phyloP scores from a whole-genome alignment of 2,888 invertebrate species.

The Iselma pallidipennis region DNA sequence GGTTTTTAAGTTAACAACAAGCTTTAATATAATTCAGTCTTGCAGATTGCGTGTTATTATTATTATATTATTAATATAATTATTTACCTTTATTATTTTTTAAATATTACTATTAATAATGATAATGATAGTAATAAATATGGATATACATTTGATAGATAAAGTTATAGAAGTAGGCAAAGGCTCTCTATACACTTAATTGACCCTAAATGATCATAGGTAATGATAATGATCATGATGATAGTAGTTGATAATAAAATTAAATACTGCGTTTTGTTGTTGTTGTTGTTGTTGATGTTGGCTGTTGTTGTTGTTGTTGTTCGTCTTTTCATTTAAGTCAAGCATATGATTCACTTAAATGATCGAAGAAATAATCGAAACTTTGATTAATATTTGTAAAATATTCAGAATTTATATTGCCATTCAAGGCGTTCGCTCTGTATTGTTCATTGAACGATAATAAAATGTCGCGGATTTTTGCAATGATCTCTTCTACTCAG shows the following conservation, averaged over 20 bases:
- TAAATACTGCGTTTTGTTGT: too few species aligned
- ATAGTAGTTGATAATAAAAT: not conserved
- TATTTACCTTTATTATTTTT: too few species aligned
- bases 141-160: constrained; percentile 19
- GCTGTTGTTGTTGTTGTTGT: constrained; percentile 2
- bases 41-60: constrained; percentile 35
- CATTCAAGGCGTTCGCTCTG: constrained; percentile 57
- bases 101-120: too few species aligned
- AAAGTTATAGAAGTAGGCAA: constrained; percentile 22
- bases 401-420: constrained; percentile 51
- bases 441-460: constrained; percentile 74
- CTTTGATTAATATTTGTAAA: constrained; percentile 59
- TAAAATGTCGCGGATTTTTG: constrained; percentile 79
- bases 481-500: constrained; percentile 88
- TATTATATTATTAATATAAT: constrained; percentile 36
- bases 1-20: constrained; percentile 22
- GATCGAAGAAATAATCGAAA: constrained; percentile 67
- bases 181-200: constrained; percentile 34
- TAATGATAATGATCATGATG: not conserved
- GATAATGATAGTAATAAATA: too few species aligned
- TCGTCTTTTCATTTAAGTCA: constrained; percentile 58
- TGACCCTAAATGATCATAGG: constrained; percentile 31
- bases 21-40: constrained; percentile 40
- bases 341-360: constrained; percentile 69
- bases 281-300: too few species aligned